A percentile compares a stretch with the other conserved stretches of the same genome.
Evolutionary conservation across 2,797 vertebrate genomes (phyloP).

Genomic region (Aplochiton taeniatus): DNA sequence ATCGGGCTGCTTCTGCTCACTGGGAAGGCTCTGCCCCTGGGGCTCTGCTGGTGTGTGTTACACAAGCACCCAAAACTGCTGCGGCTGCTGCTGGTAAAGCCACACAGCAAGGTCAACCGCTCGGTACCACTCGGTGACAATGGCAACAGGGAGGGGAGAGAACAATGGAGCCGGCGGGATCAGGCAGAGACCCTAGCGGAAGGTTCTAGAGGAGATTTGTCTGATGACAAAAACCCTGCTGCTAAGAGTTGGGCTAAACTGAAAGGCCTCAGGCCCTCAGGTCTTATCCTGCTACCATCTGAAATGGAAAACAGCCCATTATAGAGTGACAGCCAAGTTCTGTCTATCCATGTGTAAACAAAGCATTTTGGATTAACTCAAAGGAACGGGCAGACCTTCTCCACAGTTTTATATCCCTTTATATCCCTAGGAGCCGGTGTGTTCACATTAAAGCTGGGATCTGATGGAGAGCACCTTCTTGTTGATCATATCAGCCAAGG

Average conservation of each 20-base stretch:
- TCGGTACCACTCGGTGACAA: slow-evolving; percentile 5
- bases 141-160: neutral
- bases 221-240: neutral
- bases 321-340: neutral
- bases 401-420: neutral
- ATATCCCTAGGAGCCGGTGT: neutral
- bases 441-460: neutral
- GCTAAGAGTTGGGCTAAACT: neutral
- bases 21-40: neutral
- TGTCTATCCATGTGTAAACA: neutral
- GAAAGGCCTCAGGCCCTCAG: neutral
- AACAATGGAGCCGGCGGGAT: slow-evolving; percentile 7
- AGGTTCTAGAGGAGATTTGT: neutral
- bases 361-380: neutral
- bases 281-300: slow-evolving; percentile 1
- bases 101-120: slow-evolving; percentile 5
- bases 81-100: neutral
- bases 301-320: slow-evolving; percentile 7
- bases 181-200: neutral
- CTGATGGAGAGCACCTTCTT: neutral
- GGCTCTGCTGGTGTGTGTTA: slow-evolving; percentile 1
- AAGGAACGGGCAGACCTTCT: neutral
- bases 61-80: neutral
- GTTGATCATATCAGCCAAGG: slow-evolving; percentile 8
- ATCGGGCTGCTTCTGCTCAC: neutral